Base-by-base conservation (phyloP, 1,140 invertebrate species). In the Drosophila navojoa region DNA sequence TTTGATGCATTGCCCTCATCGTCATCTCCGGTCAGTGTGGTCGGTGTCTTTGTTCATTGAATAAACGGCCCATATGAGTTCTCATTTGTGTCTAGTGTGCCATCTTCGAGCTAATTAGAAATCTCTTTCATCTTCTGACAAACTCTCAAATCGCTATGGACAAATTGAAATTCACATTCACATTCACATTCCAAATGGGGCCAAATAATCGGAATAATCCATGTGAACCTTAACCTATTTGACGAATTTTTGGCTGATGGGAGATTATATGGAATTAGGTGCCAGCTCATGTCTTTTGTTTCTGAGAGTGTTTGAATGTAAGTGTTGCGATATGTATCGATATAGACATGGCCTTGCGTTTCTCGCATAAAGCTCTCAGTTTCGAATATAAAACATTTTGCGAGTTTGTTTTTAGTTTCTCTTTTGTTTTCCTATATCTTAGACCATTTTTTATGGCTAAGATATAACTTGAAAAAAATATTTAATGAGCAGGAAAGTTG, bases 1-100 rank as follows among this genome's bases (percentile, higher is more conserved):
- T 71, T 63, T 75, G 67, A 75, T 75, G 71, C 71, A 75, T 75
- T 75, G 67, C 72, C 67, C 49, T 52, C 59, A 40, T 63, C 66
- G 44, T 50, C 57, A 60, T 73, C 47, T 53, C 29, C 55, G 70
- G 47, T 52, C 71, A 68, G 27, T 53, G 42, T 72, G 63, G 35
- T 42, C 19, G 16, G 44, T 71, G 45, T 58, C 27, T 57, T 64
- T 60, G 25, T 45, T 44, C 61, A 25, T 55, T n/a, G 40, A 27
- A 16, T 53, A 54, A 32, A 53, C 16, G 38, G 6, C 22, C 38
- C 27, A 54, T 53, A 44, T 62, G 22, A 38, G 10, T 38, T 38
- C 35, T 4, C 35, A 38, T 38, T 38, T 38, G 5, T 57, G 13
- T 45, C 19, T 59, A 53, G n/a, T 38, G 40, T n/a, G 40, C 32